A percentile compares a stretch with the other conserved stretches of the same genome.
phyloP scores from a whole-genome alignment of 2,888 invertebrate genomes.

The Lycaena phlaeas region DNA sequence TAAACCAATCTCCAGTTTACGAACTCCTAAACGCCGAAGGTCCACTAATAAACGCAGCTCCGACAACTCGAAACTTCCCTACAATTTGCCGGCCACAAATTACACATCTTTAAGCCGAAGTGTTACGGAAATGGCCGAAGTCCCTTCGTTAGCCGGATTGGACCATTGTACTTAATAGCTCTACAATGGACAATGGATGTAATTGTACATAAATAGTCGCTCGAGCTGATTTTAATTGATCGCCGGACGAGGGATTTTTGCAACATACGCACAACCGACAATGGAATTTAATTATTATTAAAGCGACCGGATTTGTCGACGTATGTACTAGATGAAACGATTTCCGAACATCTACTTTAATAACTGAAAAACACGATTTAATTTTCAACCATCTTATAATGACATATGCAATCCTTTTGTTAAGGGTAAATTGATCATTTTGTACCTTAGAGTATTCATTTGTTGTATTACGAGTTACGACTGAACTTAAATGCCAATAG shows the following conservation, averaged over 20 bases:
- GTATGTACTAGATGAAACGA: too few species aligned
- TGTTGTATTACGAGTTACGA: too few species aligned
- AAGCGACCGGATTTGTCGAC: too few species aligned
- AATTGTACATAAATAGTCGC: slow-evolving; percentile 65
- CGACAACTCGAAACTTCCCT: slow-evolving; percentile 41
- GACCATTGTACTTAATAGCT: slow-evolving; percentile 63
- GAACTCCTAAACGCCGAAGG: slow-evolving; percentile 19
- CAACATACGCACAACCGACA: too few species aligned
- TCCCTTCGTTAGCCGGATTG: slow-evolving; percentile 67
- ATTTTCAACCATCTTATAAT: too few species aligned
- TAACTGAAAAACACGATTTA: too few species aligned
- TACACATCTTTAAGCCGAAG: slow-evolving; percentile 59
- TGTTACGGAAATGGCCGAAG: slow-evolving; percentile 58
- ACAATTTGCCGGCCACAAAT: slow-evolving; percentile 53
- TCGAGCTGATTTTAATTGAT: slow-evolving; percentile 44
- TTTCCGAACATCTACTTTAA: too few species aligned
- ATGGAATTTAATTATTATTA: too few species aligned
- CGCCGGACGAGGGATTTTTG: slow-evolving; percentile 14
- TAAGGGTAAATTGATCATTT: too few species aligned
- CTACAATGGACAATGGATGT: slow-evolving; percentile 63
- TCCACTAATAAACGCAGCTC: slow-evolving; percentile 47
- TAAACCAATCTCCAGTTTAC: slow-evolving; percentile 19
- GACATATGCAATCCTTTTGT: too few species aligned
- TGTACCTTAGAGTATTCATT: too few species aligned
- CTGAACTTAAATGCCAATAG: too few species aligned